Conservation (phyloP, 2,797 vertebrate species). For the Lateolabrax maculatus region DNA sequence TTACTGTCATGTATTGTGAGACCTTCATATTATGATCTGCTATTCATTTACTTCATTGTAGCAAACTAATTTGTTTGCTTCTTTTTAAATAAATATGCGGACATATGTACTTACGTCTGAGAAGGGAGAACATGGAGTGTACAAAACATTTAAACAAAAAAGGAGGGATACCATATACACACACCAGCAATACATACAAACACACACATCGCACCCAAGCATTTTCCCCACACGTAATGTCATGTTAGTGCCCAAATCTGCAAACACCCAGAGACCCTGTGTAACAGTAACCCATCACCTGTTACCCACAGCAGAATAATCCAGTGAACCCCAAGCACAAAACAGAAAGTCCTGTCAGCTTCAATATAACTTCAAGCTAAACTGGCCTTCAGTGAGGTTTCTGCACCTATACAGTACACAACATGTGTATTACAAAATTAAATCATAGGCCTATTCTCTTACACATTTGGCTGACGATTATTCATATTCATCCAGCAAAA, state of each 20-base stretch:
- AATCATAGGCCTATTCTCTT: background rate
- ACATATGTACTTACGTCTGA: conserved; percentile 46
- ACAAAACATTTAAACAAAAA: conserved; percentile 39
- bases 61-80: conserved; percentile 1
- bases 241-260: conserved; percentile 71
- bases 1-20: background rate
- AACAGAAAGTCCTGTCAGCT: conserved; percentile 1
- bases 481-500: conserved; percentile 1
- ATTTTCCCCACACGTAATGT: conserved; percentile 53
- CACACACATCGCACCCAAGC: conserved; percentile 60
- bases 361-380: background rate
- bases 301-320: conserved; percentile 52
- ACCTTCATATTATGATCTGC: conserved; percentile 13
- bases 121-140: conserved; percentile 14
- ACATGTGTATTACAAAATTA: background rate
- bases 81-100: background rate
- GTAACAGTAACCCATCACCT: conserved; percentile 73
- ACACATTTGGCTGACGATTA: background rate
- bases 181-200: conserved; percentile 43
- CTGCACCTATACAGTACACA: background rate
- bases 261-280: conserved; percentile 53
- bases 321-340: conserved; percentile 49
- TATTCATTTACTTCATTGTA: conserved; percentile 21
- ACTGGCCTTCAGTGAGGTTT: background rate
- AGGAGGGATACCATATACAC: conserved; percentile 37